Base-by-base conservation (phyloP, 37 sponge, comb jelly and placozoan species). In the Crambe crambe region DNA sequence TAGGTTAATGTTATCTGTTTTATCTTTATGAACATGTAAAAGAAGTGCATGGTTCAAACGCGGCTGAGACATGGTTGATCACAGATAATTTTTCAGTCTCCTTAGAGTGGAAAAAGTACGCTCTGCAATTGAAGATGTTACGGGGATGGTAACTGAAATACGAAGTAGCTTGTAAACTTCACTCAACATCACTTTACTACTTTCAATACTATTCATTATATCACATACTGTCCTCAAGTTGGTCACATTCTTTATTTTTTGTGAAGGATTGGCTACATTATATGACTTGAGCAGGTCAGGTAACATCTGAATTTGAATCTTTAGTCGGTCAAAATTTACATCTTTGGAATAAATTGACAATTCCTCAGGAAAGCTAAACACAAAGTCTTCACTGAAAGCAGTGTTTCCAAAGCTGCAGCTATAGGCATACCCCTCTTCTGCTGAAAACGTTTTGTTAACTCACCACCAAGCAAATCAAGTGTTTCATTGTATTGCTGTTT, bases 81-180 rank as follows among this genome's bases (percentile, higher is more conserved):
- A 9, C 35, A 83, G 37, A 12, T 69, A 84, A 3, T 34, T 79
- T 67, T 77, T 76, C 29, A 84, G 39, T 6, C 78, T 61, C 23
- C 85, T 27, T 35, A 84, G 29, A 30, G 60, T 39, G 1, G 85
- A 77, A 67, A 84, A 84, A 58, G 78, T 66, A 41, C 78, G 18
- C 29, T 84, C 78, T 32, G 78, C 70, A 77, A 78, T 84, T 23
- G 78, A 76, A 37, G 80, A 42, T 40, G 65, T 85, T 35, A 77
- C 59, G 18, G 85, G 79, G 39, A 77, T 69, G 32, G n/a, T n/a
- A n/a, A 84, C 23, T 25, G n/a, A 63, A 8, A 78, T 27, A 25
- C n/a, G 34, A 32, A 83, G 42, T 51, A 84, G n/a, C 31, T 43
- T 47, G 61, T 70, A 34, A 42, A 85, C 73, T 56, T 79, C 86